Evolutionary conservation across 2,113 vertebrate species (phyloP).

Genomic region (Entelurus aequoreus): DNA sequence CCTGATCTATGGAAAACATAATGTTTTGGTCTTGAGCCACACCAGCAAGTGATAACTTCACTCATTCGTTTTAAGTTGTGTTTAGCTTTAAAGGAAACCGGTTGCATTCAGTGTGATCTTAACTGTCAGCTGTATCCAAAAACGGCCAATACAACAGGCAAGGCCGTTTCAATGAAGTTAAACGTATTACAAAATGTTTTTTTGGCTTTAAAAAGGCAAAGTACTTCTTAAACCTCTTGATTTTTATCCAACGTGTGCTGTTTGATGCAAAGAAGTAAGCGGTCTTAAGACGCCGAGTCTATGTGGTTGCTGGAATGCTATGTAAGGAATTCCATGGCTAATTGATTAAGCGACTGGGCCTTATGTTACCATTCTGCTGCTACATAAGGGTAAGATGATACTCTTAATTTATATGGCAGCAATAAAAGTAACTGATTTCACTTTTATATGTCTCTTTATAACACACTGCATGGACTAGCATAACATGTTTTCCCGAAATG

Average conservation of each 20-base stretch:
- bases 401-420: neutral
- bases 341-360: conserved; percentile 31
- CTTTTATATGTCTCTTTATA: no score
- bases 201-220: neutral
- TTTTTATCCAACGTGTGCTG: conserved; percentile 5
- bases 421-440: neutral
- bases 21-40: no score
- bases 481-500: no score
- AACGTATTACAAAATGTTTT: neutral
- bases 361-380: conserved; percentile 7
- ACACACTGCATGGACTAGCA: no score
- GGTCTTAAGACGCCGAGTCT: conserved; percentile 1
- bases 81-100: no score
- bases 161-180: neutral
- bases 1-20: no score
- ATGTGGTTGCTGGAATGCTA: conserved; percentile 21
- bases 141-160: neutral
- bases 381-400: neutral
- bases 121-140: neutral
- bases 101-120: neutral
- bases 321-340: conserved; percentile 33
- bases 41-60: no score
- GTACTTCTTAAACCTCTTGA: neutral
- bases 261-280: conserved; percentile 1
- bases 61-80: no score